These are phyloP conservation scores for Strigamia maritima DNA, from an alignment of 2,888 invertebrate genomes.

Conservation along the genomic window DNA sequence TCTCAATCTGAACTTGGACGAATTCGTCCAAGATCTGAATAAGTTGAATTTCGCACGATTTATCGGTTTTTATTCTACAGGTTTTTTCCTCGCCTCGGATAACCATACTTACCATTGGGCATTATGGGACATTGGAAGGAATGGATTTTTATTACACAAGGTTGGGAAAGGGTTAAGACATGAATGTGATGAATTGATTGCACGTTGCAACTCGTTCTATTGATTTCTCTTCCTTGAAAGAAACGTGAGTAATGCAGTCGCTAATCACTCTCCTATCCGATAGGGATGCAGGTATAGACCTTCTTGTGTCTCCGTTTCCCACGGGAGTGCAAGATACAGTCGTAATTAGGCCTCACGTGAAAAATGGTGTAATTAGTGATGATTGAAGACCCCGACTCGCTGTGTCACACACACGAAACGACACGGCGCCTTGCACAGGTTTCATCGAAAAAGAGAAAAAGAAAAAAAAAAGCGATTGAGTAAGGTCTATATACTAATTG, in stretches of 20 bases:
- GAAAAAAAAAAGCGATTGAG: not conserved
- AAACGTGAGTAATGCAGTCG: slow-evolving; percentile 15
- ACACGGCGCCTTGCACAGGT: slow-evolving; percentile 7
- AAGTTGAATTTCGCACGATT: too few relatives aligned
- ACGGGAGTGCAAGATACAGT: slow-evolving; percentile 27
- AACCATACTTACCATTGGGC: slow-evolving; percentile 2
- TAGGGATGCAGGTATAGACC: slow-evolving; percentile 15
- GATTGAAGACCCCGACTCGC: slow-evolving; percentile 27
- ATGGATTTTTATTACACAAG: not conserved
- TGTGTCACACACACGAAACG: slow-evolving; percentile 15
- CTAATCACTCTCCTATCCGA: slow-evolving; percentile 15
- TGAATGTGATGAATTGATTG: slow-evolving; percentile 15
- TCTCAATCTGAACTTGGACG: too few relatives aligned
- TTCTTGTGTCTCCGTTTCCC: slow-evolving; percentile 8
- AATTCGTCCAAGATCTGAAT: too few relatives aligned
- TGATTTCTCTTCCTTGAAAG: slow-evolving; percentile 9
- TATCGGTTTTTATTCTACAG: too few relatives aligned
- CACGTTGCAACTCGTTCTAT: slow-evolving; percentile 15
- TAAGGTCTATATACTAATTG: not conserved
- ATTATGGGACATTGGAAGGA: too few relatives aligned
- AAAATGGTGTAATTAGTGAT: slow-evolving; percentile 38
- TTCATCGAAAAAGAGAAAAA: not conserved
- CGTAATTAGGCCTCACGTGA: slow-evolving; percentile 37
- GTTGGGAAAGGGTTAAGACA: not conserved
- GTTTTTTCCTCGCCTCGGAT: not conserved